Evolutionary conservation across 2,797 vertebrate species (phyloP).

Genomic region (Lagorchestes hirsutus): DNA sequence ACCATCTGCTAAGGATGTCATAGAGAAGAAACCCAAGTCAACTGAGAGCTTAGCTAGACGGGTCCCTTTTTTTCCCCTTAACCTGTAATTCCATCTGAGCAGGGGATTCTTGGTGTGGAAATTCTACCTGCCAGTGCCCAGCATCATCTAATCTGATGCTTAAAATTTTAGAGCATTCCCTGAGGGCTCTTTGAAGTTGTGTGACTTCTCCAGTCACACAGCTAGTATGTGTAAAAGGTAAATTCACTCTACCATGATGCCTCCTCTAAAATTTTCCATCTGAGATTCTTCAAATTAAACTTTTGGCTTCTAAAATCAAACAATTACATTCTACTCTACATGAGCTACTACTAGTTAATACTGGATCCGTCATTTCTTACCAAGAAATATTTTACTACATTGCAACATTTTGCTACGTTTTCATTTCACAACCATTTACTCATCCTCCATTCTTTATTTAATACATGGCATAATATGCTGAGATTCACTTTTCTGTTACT

Average conservation of each 20-base stretch:
- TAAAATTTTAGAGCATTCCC: not conserved
- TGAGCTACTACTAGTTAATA: not conserved
- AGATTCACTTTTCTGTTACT: conserved; percentile 4
- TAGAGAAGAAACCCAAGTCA: not conserved
- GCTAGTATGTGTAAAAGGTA: not conserved
- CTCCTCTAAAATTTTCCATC: not conserved
- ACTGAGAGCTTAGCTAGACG: not conserved
- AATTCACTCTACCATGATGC: not conserved
- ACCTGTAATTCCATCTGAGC: not conserved
- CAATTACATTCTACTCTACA: not conserved
- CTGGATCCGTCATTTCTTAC: not conserved
- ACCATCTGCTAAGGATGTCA: not conserved
- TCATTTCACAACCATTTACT: not conserved
- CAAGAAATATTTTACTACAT: not conserved
- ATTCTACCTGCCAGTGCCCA: not conserved
- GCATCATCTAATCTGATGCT: not conserved
- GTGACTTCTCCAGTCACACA: not conserved
- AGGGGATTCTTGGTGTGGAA: not conserved
- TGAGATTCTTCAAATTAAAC: not conserved
- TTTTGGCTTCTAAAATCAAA: not conserved
- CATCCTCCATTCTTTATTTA: conserved; percentile 18
- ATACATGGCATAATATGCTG: not conserved
- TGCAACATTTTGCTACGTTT: not conserved
- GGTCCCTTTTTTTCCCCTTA: not conserved
- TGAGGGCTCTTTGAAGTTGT: not conserved